These are phyloP conservation scores for Leucoraja erinaceus DNA, from an alignment of 2,113 vertebrate species.

Conservation along the genomic window DNA sequence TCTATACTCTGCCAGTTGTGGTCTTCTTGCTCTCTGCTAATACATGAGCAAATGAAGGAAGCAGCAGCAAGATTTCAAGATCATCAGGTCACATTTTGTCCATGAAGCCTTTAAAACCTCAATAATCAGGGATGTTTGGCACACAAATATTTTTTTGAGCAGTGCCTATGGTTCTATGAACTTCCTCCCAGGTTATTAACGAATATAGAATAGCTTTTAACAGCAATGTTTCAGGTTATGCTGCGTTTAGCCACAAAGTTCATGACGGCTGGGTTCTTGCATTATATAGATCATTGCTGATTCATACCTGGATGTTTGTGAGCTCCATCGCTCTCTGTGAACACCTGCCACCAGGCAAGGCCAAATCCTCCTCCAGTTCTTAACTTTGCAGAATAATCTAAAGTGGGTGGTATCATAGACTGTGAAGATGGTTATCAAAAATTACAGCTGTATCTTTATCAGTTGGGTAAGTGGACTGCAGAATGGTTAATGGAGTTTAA, in stretches of 20 bases:
- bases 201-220: not conserved
- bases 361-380: not conserved
- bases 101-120: not conserved
- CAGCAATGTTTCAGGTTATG: not conserved
- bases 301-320: not conserved
- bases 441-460: no score
- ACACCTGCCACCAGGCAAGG: not conserved
- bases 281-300: not conserved
- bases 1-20: not conserved
- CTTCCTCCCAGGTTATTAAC: not conserved
- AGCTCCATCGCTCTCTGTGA: not conserved
- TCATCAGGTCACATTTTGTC: not conserved
- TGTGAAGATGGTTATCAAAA: no score
- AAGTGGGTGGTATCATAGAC: no score
- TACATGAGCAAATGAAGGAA: not conserved
- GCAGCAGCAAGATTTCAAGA: not conserved
- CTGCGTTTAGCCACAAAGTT: not conserved
- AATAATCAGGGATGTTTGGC: not conserved
- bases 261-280: not conserved
- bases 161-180: not conserved
- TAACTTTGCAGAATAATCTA: not conserved
- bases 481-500: no score
- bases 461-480: no score
- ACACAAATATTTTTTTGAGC: not conserved
- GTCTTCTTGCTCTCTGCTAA: not conserved